Percentiles rank a stretch among this genome's conserved stretches.
These are phyloP conservation scores for Neocloeon triangulifer DNA, from an alignment of 1,140 invertebrate species.

Conservation along the genomic window DNA sequence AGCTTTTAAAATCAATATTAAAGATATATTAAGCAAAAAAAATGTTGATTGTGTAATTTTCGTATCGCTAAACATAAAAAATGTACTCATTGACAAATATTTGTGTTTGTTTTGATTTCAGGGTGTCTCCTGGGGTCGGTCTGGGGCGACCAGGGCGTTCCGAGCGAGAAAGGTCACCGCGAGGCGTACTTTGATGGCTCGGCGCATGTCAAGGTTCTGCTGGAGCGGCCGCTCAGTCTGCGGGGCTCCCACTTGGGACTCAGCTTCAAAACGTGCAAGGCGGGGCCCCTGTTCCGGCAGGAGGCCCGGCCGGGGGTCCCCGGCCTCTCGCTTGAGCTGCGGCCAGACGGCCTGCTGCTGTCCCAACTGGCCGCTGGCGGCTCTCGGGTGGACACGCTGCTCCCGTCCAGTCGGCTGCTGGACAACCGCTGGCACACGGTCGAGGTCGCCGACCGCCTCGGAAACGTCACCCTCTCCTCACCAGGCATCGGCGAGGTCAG, in stretches of 20 bases:
- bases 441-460: slow-evolving; percentile 37
- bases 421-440: slow-evolving; percentile 64
- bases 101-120: too few species aligned
- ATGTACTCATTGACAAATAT: too few species aligned
- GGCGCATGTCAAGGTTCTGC: slow-evolving; percentile 39
- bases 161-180: slow-evolving; percentile 17
- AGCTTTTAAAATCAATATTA: too few species aligned
- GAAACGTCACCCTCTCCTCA: slow-evolving; percentile 35
- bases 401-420: slow-evolving; percentile 35
- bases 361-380: background rate
- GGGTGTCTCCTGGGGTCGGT: background rate
- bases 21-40: too few species aligned
- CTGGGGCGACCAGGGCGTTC: background rate
- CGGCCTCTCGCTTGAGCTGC: slow-evolving; percentile 6
- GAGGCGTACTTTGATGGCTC: slow-evolving; percentile 65
- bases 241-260: slow-evolving; percentile 45
- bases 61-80: too few species aligned
- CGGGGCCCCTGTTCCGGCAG: slow-evolving; percentile 1
- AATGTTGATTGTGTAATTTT: too few species aligned
- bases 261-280: slow-evolving; percentile 55
- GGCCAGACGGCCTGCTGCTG: background rate
- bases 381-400: slow-evolving; percentile 27
- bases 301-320: too few species aligned
- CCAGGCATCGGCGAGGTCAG: slow-evolving; percentile 14
- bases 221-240: slow-evolving; percentile 33